Evolutionary conservation across 1,140 invertebrate genomes (phyloP).

Genomic region (Achatina immaculata): DNA sequence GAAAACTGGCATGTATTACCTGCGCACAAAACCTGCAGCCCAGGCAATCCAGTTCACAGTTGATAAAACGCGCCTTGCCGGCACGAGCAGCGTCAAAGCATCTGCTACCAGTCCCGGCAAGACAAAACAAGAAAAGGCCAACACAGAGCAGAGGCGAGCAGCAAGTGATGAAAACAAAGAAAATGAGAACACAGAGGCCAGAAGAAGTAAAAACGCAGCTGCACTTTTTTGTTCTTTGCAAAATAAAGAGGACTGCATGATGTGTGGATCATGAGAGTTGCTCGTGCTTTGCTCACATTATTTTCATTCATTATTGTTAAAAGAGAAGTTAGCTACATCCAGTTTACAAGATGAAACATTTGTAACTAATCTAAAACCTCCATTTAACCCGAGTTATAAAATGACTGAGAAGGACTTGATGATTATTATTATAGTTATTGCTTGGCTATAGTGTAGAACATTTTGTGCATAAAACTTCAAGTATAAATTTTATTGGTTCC

Average conservation of each 20-base stretch:
- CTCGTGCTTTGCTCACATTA: neutral
- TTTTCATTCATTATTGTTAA: neutral
- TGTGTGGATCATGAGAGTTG: slow-evolving; percentile 69
- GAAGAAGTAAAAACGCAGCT: slow-evolving; percentile 75
- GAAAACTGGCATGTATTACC: slow-evolving; percentile 99
- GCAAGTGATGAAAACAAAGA: slow-evolving; percentile 29
- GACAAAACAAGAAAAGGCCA: neutral
- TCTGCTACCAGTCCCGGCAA: neutral
- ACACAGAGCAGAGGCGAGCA: neutral
- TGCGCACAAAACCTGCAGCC: slow-evolving; percentile 95
- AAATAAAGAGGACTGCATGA: slow-evolving; percentile 91
- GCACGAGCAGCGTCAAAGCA: slow-evolving; percentile 39
- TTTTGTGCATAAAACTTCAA: no score
- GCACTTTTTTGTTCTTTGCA: slow-evolving; percentile 87
- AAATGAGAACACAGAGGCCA: slow-evolving; percentile 26
- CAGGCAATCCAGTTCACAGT: slow-evolving; percentile 98
- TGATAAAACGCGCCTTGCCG: slow-evolving; percentile 84
- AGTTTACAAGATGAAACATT: no score
- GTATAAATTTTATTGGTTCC: no score
- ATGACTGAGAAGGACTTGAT: no score
- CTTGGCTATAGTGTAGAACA: no score
- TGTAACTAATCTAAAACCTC: no score
- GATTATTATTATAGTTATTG: no score
- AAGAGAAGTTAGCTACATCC: no score
- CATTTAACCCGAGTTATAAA: no score